Base-by-base conservation (phyloP, 1,140 invertebrate species). In the Whitmania pigra region DNA sequence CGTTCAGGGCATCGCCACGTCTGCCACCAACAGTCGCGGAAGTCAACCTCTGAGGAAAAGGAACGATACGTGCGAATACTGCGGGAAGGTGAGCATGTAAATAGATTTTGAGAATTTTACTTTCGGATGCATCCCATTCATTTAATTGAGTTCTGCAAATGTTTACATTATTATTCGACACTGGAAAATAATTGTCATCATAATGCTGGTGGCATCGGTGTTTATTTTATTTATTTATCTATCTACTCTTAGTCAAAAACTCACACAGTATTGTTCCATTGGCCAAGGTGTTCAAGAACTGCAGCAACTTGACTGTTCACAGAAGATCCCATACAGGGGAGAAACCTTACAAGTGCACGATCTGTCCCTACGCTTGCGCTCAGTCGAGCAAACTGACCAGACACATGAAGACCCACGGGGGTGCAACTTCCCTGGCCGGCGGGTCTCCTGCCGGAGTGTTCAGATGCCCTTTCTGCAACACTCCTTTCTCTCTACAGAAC, bases 401-500 rank as follows among this genome's bases (percentile, higher is more conserved):
- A 77, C 97, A 99, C 85, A 99, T 99, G 96, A 97, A 98, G 80
- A 99, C 96, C 0, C 97, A 99, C 82, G 97, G 97, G 0, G 86
- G 95, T 74, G 87, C 94, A 53, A 96, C 96, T 49, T 98, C 98
- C 74, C 82, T 82, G 83, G 20, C 22, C 15, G 92, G 94, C 6
- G 29, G 43, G 6, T 70, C 49, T 53, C 31, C 31, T 9, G 43
- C 69, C 7, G 36, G n/a, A 17, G n/a, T 54, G 5, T 99, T 96
- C 80, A 89, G 93, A 67, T 99, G 96, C 83, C 88, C 94, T 43
- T 99, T 99, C 81, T 99, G 97, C 83, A 91, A 95, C 79, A 99
- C 99, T 94, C 97, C 97, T 13, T 99, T 99, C 85, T 97, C 93
- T 4, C 95, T 99, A n/a, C 94, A 96, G 25, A 97, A 93, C 67